Evolutionary conservation across 2,113 vertebrate species (phyloP).

Genomic region (Alouatta palliata): DNA sequence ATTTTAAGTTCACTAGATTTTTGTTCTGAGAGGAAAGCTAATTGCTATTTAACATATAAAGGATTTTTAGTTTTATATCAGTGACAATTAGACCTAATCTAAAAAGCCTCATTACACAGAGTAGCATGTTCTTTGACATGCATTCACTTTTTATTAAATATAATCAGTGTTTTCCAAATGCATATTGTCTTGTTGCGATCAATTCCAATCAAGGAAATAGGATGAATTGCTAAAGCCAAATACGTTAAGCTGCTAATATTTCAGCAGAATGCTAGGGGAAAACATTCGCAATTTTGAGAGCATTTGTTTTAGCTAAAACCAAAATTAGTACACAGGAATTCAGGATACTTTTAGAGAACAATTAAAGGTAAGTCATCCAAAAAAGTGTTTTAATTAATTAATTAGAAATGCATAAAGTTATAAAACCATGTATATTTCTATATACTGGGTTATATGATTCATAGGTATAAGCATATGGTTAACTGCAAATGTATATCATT

Average conservation of each 20-base stretch:
- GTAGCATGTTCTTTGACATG: constrained; percentile 61
- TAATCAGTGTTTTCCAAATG: constrained; percentile 66
- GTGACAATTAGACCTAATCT: constrained; percentile 64
- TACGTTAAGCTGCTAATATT: constrained; percentile 27
- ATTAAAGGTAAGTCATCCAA: constrained; percentile 64
- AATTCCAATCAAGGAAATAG: constrained; percentile 57
- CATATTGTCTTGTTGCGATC: constrained; percentile 57
- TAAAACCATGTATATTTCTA: not conserved
- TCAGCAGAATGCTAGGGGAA: not conserved
- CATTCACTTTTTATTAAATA: constrained; percentile 66
- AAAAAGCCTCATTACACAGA: constrained; percentile 57
- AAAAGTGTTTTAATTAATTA: not conserved
- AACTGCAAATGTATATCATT: constrained; percentile 33
- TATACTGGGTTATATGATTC: not conserved
- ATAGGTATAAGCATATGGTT: not conserved
- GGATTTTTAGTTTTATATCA: constrained; percentile 62
- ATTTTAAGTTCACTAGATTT: constrained; percentile 45
- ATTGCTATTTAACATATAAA: constrained; percentile 59
- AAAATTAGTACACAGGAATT: not conserved
- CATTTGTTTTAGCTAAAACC: constrained; percentile 31
- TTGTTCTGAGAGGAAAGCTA: constrained; percentile 51
- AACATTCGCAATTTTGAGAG: constrained; percentile 19
- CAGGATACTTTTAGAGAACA: constrained; percentile 36
- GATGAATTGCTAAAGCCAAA: constrained; percentile 51
- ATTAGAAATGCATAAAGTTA: constrained; percentile 22